Percentiles rank a stretch among this genome's conserved stretches.
Evolutionary conservation across 2,113 vertebrate species (phyloP).

Genomic region (Hippolais icterina): DNA sequence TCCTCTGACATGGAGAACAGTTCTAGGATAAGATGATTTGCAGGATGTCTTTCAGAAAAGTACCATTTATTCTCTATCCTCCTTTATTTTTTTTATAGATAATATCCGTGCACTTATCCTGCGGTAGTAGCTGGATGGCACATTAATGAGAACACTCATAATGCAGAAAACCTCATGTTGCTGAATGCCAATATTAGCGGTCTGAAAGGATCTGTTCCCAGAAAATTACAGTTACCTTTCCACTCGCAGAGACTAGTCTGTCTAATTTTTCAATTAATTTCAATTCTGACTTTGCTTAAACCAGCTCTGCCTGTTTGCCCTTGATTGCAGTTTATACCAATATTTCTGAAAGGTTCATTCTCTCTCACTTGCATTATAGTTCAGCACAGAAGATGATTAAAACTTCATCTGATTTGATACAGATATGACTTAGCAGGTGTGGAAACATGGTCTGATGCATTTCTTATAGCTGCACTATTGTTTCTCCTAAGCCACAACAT

Average conservation of each 20-base stretch:
- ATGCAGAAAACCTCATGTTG: not conserved
- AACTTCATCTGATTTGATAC: not conserved
- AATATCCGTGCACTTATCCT: not conserved
- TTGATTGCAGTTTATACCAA: not conserved
- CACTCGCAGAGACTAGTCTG: not conserved
- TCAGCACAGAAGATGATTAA: not conserved
- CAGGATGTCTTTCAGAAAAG: constrained; percentile 18
- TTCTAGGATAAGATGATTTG: not conserved
- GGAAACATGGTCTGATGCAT: not conserved
- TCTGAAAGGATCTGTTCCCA: not conserved
- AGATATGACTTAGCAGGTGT: not conserved
- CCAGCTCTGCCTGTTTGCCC: not conserved
- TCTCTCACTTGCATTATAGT: not conserved
- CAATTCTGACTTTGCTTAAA: not conserved
- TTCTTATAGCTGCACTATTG: not conserved
- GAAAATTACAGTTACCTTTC: constrained; percentile 26
- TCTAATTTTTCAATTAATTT: constrained; percentile 11
- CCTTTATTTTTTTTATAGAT: not conserved
- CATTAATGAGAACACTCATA: not conserved
- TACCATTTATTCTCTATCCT: not conserved
- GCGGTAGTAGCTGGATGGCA: not conserved
- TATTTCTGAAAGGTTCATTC: constrained; percentile 5
- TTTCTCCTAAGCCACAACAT: constrained; percentile 24
- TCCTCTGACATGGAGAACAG: constrained; percentile 2
- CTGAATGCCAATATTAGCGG: not conserved